These are phyloP conservation scores for Myrmophylax atrothorax DNA, from an alignment of 2,113 vertebrate species.

Conservation along the genomic window DNA sequence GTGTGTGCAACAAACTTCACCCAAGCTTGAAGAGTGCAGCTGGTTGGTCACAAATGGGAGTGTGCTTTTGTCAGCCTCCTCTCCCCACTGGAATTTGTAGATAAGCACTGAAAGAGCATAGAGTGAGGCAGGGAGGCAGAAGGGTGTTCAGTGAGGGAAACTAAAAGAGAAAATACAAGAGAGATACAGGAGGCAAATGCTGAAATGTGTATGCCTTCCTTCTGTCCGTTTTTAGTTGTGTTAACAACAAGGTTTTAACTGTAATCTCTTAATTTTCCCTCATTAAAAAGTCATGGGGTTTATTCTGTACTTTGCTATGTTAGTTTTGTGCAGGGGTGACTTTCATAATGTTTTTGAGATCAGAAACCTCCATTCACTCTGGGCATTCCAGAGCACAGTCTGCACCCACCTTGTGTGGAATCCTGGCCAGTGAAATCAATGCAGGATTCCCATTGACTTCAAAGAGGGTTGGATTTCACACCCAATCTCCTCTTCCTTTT, in stretches of 20 bases:
- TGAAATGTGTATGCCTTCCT: background rate
- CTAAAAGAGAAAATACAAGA: background rate
- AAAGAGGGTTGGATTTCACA: conserved; percentile 34
- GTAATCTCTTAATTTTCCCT: background rate
- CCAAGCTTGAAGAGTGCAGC: background rate
- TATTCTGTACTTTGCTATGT: background rate
- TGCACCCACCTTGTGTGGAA: background rate
- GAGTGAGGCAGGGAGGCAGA: background rate
- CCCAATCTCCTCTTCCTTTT: conserved; percentile 26
- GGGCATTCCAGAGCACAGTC: background rate
- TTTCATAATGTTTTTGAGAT: background rate
- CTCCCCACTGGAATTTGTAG: background rate
- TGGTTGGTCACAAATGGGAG: background rate
- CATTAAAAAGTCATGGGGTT: background rate
- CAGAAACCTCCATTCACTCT: background rate
- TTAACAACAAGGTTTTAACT: background rate
- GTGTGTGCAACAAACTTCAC: background rate
- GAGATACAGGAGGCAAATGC: background rate
- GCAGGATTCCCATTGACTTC: conserved; percentile 48
- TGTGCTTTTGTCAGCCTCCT: background rate
- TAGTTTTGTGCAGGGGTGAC: background rate
- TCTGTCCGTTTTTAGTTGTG: background rate
- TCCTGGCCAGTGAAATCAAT: conserved; percentile 26
- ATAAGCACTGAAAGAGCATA: background rate
- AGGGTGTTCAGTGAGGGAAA: background rate